Evolutionary conservation across 2,888 invertebrate genomes (phyloP).

Genomic region (Drepanosiphum platanoidis): DNA sequence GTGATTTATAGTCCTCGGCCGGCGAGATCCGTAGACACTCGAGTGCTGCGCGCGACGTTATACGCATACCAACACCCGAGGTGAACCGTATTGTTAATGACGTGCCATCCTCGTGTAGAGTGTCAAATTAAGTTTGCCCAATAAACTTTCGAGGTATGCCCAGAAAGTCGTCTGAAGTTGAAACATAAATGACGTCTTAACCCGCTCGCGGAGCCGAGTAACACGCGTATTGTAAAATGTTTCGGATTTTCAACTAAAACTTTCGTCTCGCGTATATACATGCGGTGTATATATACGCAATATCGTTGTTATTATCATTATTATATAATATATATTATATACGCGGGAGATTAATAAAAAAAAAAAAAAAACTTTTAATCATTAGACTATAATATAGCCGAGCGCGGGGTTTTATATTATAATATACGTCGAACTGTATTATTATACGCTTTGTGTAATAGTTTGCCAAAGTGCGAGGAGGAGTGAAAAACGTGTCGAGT

Average conservation of each 20-base stretch:
- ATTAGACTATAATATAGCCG: conserved; percentile 15
- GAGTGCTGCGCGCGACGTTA: no score
- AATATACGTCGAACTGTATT: no score
- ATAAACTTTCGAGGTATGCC: conserved; percentile 6
- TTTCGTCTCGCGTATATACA: not conserved
- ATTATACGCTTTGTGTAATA: not conserved
- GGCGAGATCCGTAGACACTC: not conserved
- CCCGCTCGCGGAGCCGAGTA: not conserved
- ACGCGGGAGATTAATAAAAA: not conserved
- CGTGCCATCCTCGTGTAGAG: not conserved
- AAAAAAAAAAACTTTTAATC: conserved; percentile 9
- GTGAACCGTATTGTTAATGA: conserved; percentile 28
- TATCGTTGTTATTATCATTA: no score
- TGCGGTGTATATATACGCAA: no score
- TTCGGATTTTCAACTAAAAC: conserved; percentile 12
- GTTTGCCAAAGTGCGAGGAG: not conserved
- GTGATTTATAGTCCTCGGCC: not conserved
- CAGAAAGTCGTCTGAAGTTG: conserved; percentile 30
- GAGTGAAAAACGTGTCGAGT: not conserved
- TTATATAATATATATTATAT: no score
- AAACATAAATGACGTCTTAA: conserved; percentile 24
- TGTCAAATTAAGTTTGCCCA: conserved; percentile 28
- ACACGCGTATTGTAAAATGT: conserved; percentile 22
- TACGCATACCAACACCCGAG: not conserved
- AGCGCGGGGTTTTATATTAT: no score